Evolutionary conservation across 2,797 vertebrate genomes (phyloP).

Genomic region (Tenualosa thibaudeaui): DNA sequence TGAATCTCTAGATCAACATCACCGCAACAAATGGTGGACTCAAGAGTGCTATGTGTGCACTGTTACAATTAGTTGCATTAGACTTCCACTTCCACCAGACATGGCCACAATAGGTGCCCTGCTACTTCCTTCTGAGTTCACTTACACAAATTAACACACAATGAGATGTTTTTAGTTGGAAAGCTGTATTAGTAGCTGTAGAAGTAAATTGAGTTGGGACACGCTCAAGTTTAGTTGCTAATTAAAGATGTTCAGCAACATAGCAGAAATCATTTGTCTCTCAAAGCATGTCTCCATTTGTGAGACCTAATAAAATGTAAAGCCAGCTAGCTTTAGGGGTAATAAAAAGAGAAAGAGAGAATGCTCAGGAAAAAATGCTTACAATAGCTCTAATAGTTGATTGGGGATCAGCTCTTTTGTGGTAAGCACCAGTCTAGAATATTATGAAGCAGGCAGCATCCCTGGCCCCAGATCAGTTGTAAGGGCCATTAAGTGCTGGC

Average conservation of each 20-base stretch:
- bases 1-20: not conserved
- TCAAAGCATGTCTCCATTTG: not conserved
- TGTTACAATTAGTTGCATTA: not conserved
- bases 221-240: not conserved
- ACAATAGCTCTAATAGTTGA: not conserved
- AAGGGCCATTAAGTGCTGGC: slow-evolving; percentile 36
- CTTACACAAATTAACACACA: too few species aligned
- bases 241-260: not conserved
- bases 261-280: not conserved
- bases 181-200: too few species aligned
- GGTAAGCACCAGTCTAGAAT: not conserved
- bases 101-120: too few species aligned
- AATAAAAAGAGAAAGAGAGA: too few species aligned
- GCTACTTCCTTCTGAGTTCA: too few species aligned
- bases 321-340: not conserved
- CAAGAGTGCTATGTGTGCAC: not conserved
- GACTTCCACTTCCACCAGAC: too few species aligned
- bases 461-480: slow-evolving; percentile 24
- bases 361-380: not conserved
- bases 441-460: slow-evolving; percentile 31
- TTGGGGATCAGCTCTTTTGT: slow-evolving; percentile 4
- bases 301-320: not conserved
- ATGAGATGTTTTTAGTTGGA: too few species aligned
- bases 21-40: not conserved
- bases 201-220: too few species aligned